phyloP scores from a whole-genome alignment of 2,113 vertebrate genomes.

The Leiothrix lutea region DNA sequence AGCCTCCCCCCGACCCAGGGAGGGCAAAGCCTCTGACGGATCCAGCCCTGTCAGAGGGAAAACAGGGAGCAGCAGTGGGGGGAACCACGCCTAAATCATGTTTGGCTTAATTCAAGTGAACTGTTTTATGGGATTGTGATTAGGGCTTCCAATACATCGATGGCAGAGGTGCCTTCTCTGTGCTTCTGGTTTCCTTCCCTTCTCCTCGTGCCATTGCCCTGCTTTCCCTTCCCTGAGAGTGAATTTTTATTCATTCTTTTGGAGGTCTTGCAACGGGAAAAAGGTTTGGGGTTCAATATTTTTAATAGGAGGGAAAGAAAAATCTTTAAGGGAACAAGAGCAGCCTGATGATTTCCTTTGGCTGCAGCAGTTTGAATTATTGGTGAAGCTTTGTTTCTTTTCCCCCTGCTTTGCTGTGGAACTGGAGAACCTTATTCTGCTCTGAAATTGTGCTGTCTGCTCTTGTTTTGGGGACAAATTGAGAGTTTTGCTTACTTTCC shows the following conservation, averaged over 20 bases:
- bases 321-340: not conserved
- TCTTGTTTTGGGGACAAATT: not conserved
- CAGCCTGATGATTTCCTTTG: not conserved
- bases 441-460: not conserved
- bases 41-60: slow-evolving; percentile 8
- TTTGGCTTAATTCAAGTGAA: not conserved
- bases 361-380: not conserved
- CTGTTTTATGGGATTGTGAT: not conserved
- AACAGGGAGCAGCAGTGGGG: not conserved
- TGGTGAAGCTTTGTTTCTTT: not conserved
- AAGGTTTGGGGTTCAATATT: not conserved
- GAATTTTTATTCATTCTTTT: not conserved
- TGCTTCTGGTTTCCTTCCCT: not conserved
- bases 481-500: not conserved
- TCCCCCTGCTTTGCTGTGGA: not conserved
- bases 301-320: not conserved
- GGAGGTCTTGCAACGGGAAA: not conserved
- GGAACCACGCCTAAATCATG: not conserved
- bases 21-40: not conserved
- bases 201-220: not conserved
- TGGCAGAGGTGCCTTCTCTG: not conserved
- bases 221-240: not conserved
- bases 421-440: not conserved
- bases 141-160: not conserved
- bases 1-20: not conserved